phyloP scores from a whole-genome alignment of 2,888 invertebrate species.

The Melinaea marsaeus region DNA sequence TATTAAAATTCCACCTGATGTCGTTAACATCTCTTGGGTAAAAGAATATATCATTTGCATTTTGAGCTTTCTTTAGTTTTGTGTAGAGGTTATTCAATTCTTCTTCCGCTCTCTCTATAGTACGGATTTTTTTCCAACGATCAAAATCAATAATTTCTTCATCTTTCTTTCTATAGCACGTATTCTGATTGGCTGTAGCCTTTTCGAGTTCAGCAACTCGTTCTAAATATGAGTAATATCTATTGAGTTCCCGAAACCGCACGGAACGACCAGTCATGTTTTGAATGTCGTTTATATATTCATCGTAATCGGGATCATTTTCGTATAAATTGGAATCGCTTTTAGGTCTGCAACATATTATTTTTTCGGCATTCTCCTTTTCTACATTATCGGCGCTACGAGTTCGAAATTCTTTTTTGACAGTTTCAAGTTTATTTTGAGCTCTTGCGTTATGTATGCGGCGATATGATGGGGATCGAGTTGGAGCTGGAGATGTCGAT shows the following conservation, averaged over 20 bases:
- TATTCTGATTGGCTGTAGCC: conserved; percentile 82
- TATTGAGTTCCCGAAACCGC: conserved; percentile 89
- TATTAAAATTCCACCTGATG: conserved; percentile 85
- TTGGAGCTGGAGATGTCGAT: conserved; percentile 77
- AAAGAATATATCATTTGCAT: conserved; percentile 90
- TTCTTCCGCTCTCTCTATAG: conserved; percentile 87
- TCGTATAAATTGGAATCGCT: conserved; percentile 59
- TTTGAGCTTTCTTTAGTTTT: conserved; percentile 87
- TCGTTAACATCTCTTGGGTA: conserved; percentile 85
- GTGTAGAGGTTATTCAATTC: conserved; percentile 87
- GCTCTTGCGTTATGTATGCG: conserved; percentile 77
- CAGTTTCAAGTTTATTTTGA: conserved; percentile 55
- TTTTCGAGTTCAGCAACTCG: conserved; percentile 89
- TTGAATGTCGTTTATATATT: conserved; percentile 81
- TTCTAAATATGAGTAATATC: conserved; percentile 91
- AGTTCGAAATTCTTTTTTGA: conserved; percentile 75
- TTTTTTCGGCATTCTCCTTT: conserved; percentile 54
- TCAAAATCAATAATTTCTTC: conserved; percentile 92
- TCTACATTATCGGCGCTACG: conserved; percentile 81
- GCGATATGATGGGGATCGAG: conserved; percentile 82
- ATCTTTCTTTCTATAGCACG: conserved; percentile 84
- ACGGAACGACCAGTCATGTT: conserved; percentile 84
- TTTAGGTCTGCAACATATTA: conserved; percentile 46
- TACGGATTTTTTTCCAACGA: conserved; percentile 88
- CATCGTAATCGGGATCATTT: conserved; percentile 81